Percentiles rank a stretch among this genome's conserved stretches.
These are phyloP conservation scores for Megaceryle maxima DNA, from an alignment of 2,113 vertebrate species.

Conservation along the genomic window DNA sequence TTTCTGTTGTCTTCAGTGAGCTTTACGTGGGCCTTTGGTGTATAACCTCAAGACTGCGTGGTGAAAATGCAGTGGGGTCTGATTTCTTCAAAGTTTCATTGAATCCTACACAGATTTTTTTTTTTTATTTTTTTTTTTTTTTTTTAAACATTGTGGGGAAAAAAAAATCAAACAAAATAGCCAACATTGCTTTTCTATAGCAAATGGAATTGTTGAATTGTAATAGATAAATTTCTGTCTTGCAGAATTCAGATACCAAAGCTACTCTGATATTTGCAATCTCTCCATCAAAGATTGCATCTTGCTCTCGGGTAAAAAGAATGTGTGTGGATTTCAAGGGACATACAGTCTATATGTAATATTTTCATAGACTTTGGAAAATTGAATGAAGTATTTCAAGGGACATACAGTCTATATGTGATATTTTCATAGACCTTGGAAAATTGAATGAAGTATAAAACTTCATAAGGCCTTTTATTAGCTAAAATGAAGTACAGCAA, in stretches of 20 bases:
- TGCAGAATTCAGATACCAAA: background rate
- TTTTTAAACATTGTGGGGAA: background rate
- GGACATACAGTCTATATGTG: background rate
- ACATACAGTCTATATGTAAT: background rate
- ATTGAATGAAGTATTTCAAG: background rate
- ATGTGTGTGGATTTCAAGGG: background rate
- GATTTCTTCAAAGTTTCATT: background rate
- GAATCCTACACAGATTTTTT: background rate
- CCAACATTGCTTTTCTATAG: background rate
- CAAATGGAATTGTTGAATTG: background rate
- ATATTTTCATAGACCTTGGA: background rate
- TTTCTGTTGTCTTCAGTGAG: background rate
- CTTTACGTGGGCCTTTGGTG: background rate
- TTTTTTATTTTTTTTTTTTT: background rate
- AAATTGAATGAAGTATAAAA: background rate
- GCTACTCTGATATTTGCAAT: background rate
- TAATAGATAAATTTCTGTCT: background rate
- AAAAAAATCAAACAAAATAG: background rate
- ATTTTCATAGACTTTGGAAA: background rate
- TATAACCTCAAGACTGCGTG: background rate
- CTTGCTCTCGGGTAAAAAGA: background rate
- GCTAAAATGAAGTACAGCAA: background rate
- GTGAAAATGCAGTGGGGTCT: background rate
- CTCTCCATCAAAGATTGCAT: background rate
- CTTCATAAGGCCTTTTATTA: background rate